Evolutionary conservation across 2,888 invertebrate genomes (phyloP).

Genomic region (Ichneumon xanthorius): DNA sequence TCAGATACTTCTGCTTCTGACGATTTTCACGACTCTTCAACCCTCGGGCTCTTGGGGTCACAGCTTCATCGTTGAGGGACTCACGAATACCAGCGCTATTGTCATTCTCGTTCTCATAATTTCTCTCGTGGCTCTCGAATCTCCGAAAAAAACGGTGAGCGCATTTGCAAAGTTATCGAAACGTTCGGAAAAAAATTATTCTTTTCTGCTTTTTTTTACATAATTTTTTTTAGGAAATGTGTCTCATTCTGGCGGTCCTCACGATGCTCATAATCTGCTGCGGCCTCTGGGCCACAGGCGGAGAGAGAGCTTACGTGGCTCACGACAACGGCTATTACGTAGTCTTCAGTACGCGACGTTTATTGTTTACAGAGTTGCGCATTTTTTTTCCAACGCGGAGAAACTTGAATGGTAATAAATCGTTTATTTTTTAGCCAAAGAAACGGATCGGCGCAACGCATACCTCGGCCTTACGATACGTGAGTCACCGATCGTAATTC

Average conservation of each 20-base stretch:
- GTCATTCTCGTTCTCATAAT: conserved; percentile 58
- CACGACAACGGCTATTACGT: conserved; percentile 13
- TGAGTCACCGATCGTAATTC: conserved; percentile 47
- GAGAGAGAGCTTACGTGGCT: background rate
- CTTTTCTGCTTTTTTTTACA: background rate
- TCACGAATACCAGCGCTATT: conserved; percentile 50
- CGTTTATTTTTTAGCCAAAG: conserved; percentile 31
- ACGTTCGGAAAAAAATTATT: background rate
- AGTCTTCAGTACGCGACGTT: conserved; percentile 44
- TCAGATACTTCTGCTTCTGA: conserved; percentile 57
- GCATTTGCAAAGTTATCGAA: too few species aligned
- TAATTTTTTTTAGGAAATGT: conserved; percentile 50
- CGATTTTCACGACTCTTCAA: conserved; percentile 40
- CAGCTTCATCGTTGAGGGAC: conserved; percentile 46
- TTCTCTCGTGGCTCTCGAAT: conserved; percentile 37
- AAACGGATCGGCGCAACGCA: conserved; percentile 35
- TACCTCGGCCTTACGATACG: conserved; percentile 57
- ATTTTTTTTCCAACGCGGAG: background rate
- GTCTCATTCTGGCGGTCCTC: conserved; percentile 52
- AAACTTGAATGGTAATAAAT: background rate
- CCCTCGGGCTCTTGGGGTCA: conserved; percentile 43
- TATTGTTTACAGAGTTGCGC: background rate
- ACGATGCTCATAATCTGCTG: conserved; percentile 59
- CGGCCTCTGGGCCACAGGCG: conserved; percentile 27
- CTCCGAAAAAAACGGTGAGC: conserved; percentile 53